Evolutionary conservation across 1,140 invertebrate species (phyloP), one percentile per base, ranked within the genome.

Genomic region (Ylistrum balloti): DNA sequence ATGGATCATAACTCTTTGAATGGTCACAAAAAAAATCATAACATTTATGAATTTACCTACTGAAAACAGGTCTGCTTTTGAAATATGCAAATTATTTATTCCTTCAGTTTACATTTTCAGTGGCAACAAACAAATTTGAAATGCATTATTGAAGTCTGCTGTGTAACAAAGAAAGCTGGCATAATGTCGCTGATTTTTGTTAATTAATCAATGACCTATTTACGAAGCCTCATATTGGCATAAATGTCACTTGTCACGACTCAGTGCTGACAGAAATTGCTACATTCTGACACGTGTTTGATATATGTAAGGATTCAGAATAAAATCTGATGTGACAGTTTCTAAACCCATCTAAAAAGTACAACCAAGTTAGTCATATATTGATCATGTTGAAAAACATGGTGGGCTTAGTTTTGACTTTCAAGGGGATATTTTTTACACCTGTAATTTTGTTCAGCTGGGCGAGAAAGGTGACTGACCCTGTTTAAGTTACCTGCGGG

Each of bases 141-240:
- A 38, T 38, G 35, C 35, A 7, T 38, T 13, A 38, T n/a, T 38
- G 35, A 7, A 38, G 35, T 13, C 5, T 7, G 13, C 35, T 15
- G 17, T 15, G 20, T 45, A 45, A 45, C 41, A 45, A 17, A 15
- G 41, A 17, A n/a, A 1, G 10, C 41, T 13, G 41, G 56, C n/a
- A 28, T 28, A 74, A 74, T n/a, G 56, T 74, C 56, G 17, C 56
- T 45, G 41, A 45, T 74, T 74, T 74, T 74, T n/a, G 28, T n/a
- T 74, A 74, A 74, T 74, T 74, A 74, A 74, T 74, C 56, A 74
- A 74, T 74, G 56, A 28, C 56, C 56, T 74, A 28, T 74, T 74
- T 74, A n/a, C 56, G n/a, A 74, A 74, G 56, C 56, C 56, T n/a
- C 3, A 74, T 74, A 74, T 74, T 74, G 56, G 28, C 56, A 74